phyloP scores from a whole-genome alignment of 2,888 invertebrate genomes.

The Bombylius major region DNA sequence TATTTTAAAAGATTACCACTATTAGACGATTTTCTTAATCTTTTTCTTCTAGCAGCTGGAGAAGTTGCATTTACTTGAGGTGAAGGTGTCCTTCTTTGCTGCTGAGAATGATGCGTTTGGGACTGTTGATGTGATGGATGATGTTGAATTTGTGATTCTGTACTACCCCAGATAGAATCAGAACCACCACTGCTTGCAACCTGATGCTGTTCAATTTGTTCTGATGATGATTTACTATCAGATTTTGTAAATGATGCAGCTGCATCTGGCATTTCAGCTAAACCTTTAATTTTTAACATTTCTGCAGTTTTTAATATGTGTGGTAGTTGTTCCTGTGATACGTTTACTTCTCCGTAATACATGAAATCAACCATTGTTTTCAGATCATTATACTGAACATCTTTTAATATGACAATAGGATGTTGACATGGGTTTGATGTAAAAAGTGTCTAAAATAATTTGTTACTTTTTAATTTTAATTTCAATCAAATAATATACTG shows the following conservation, averaged over 20 bases:
- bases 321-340: constrained; percentile 76
- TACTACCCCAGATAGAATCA: constrained; percentile 43
- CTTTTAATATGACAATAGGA: constrained; percentile 80
- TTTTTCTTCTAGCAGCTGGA: constrained; percentile 47
- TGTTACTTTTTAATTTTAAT: no score
- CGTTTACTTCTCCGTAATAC: constrained; percentile 87
- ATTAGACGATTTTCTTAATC: constrained; percentile 51
- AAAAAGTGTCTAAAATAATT: constrained; percentile 53
- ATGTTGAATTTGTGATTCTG: constrained; percentile 41
- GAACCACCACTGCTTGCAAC: constrained; percentile 19
- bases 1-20: constrained; percentile 33
- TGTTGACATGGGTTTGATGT: constrained; percentile 78
- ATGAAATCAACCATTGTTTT: constrained; percentile 84
- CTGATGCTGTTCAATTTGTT: constrained; percentile 40
- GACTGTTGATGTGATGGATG: constrained; percentile 43
- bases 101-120: constrained; percentile 48
- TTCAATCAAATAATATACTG: constrained; percentile 11
- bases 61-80: constrained; percentile 47
- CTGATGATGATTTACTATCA: constrained; percentile 45
- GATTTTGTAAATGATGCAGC: constrained; percentile 60
- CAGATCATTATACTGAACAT: constrained; percentile 73
- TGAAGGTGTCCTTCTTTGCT: constrained; percentile 38
- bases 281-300: constrained; percentile 74
- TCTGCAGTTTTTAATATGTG: constrained; percentile 71
- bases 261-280: constrained; percentile 75